phyloP scores from a whole-genome alignment of 2,113 vertebrate genomes.

The Saguinus imperator region DNA sequence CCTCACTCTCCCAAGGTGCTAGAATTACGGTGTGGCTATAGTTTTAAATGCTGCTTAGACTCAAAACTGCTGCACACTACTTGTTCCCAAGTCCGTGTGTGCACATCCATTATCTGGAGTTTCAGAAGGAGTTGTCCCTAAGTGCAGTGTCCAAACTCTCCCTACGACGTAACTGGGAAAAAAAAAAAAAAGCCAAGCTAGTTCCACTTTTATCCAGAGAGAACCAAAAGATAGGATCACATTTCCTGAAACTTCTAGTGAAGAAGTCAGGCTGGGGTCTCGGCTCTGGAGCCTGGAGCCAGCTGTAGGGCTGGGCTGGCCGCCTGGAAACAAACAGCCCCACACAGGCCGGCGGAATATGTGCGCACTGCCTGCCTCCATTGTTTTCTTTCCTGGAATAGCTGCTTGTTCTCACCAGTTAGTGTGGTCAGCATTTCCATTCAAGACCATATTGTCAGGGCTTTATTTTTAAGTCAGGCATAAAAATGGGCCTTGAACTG shows the following conservation, averaged over 20 bases:
- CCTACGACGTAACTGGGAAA: background rate
- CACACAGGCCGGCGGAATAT: accelerated
- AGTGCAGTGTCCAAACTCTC: background rate
- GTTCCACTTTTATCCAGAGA: background rate
- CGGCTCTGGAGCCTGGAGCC: background rate
- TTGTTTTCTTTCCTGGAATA: background rate
- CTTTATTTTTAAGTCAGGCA: slow-evolving; percentile 63
- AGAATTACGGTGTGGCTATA: background rate
- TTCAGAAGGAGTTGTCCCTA: background rate
- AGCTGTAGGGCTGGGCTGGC: background rate
- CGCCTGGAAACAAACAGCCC: background rate
- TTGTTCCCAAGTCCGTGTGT: accelerated
- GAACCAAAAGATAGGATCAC: background rate
- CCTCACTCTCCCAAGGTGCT: background rate
- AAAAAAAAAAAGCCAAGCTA: background rate
- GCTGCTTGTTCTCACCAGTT: background rate
- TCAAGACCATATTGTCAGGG: background rate
- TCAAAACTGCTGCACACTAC: background rate
- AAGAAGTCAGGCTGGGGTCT: background rate
- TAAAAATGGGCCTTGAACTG: slow-evolving; percentile 48
- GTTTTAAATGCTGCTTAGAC: background rate
- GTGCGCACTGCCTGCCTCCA: background rate
- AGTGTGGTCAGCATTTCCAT: slow-evolving; percentile 38
- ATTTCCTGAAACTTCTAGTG: background rate
- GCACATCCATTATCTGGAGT: background rate